A percentile compares a stretch with the other conserved stretches of the same genome.
Conservation (phyloP, 2,888 invertebrate species). For the Mesorhabditis sp. region DNA sequence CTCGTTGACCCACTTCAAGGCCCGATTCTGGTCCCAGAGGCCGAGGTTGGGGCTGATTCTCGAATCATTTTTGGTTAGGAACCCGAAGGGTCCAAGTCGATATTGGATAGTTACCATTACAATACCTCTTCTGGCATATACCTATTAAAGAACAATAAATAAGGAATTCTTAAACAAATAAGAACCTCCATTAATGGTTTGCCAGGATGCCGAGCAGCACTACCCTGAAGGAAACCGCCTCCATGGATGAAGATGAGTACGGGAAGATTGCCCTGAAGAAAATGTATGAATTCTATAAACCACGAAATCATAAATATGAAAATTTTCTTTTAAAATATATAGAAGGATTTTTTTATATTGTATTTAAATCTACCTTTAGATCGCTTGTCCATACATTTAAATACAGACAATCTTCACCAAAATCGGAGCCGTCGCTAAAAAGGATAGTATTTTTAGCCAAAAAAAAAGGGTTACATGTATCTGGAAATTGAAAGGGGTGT, state of each 20-base stretch:
- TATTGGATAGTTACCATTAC: conserved; percentile 1
- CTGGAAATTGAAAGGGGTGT: too few relatives aligned
- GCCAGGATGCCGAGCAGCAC: background rate
- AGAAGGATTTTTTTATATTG: background rate
- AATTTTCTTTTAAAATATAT: too few relatives aligned
- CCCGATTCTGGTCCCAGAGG: background rate
- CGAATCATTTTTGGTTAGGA: background rate
- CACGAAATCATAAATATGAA: too few relatives aligned
- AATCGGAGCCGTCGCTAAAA: background rate
- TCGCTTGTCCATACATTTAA: conserved; percentile 2
- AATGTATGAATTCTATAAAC: background rate
- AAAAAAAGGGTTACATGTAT: too few relatives aligned
- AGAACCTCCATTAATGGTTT: background rate
- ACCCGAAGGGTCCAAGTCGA: conserved; percentile 3
- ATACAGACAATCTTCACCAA: background rate
- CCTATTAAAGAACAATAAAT: background rate
- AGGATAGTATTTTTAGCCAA: background rate
- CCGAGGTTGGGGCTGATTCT: background rate
- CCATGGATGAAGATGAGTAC: conserved; percentile 3
- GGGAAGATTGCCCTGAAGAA: background rate
- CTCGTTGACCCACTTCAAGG: background rate
- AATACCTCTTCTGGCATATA: background rate
- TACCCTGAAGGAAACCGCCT: background rate
- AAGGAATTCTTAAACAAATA: background rate
- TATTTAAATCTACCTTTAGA: background rate